Percentiles rank a stretch among this genome's conserved stretches.
Conservation (phyloP, 2,888 invertebrate species). For the Tortrix viridana region DNA sequence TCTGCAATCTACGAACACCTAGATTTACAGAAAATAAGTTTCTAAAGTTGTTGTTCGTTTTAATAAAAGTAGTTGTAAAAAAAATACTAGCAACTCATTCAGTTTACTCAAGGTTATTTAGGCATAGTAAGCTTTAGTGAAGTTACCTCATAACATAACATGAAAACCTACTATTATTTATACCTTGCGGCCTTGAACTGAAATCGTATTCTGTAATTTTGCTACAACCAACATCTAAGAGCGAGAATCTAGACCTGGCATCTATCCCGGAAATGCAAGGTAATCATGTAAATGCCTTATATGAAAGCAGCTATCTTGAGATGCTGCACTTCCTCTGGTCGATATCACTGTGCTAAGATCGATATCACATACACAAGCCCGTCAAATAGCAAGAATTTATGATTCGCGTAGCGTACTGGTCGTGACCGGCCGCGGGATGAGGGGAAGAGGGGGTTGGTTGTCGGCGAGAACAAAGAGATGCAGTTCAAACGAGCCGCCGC, state of each 20-base stretch:
- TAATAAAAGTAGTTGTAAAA: not conserved
- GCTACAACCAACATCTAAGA: constrained; percentile 4
- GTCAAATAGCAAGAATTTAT: constrained; percentile 82
- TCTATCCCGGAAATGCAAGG: constrained; percentile 29
- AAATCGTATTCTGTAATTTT: not conserved
- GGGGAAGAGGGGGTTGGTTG: constrained; percentile 50
- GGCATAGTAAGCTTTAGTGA: no score
- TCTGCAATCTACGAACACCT: constrained; percentile 24
- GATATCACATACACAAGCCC: constrained; percentile 75
- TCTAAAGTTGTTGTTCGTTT: not conserved
- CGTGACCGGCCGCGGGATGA: constrained; percentile 67
- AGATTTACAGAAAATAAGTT: not conserved
- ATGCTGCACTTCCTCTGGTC: constrained; percentile 63
- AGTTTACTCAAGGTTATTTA: no score
- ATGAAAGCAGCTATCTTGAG: constrained; percentile 31
- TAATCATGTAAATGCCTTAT: constrained; percentile 30
- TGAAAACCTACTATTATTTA: no score
- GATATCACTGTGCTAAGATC: constrained; percentile 77
- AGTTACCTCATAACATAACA: no score
- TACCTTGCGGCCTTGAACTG: not conserved
- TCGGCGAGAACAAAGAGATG: constrained; percentile 81
- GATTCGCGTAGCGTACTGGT: constrained; percentile 74
- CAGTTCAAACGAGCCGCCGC: constrained; percentile 81
- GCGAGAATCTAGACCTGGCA: constrained; percentile 29
- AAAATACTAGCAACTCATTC: no score